Percentiles rank a stretch among this genome's conserved stretches.
These are phyloP conservation scores for Aspidoscelis tigris DNA, from an alignment of 2,113 vertebrate species.

Conservation along the genomic window DNA sequence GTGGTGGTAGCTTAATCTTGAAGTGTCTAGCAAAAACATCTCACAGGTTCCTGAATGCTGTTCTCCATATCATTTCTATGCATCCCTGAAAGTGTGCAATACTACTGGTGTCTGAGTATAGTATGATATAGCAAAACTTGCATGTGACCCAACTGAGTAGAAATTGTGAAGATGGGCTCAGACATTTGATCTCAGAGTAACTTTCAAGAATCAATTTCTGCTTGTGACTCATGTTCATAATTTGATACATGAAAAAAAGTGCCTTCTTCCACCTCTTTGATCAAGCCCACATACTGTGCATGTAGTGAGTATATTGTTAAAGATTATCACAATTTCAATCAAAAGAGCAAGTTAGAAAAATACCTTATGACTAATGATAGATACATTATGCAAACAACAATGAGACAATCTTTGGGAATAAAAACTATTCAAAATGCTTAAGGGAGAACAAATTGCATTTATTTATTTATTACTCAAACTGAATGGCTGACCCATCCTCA, in stretches of 20 bases:
- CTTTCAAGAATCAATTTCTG: conserved; percentile 49
- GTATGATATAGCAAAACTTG: not conserved
- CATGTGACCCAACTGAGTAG: not conserved
- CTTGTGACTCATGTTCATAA: conserved; percentile 38
- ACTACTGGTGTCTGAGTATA: not conserved
- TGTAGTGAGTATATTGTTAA: conserved; percentile 47
- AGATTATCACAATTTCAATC: conserved; percentile 53
- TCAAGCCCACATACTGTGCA: conserved; percentile 45
- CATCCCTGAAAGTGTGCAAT: no score
- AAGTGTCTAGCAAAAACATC: no score
- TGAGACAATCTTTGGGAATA: conserved; percentile 44
- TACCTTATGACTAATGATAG: conserved; percentile 56
- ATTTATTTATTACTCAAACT: no score
- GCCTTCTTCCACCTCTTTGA: conserved; percentile 45
- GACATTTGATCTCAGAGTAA: conserved; percentile 47
- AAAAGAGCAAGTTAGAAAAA: conserved; percentile 55
- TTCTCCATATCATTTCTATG: no score
- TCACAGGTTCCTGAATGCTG: no score
- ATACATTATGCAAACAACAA: conserved; percentile 57
- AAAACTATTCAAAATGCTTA: conserved; percentile 52
- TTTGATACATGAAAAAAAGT: conserved; percentile 29
- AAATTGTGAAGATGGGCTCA: conserved; percentile 29
- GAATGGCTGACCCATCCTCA: no score
- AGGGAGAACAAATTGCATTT: conserved; percentile 33
- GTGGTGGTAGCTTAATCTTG: no score